Percentiles rank a stretch among this genome's conserved stretches.
These are phyloP conservation scores for Xylocampa areola DNA, from an alignment of 2,888 invertebrate genomes.

Conservation along the genomic window DNA sequence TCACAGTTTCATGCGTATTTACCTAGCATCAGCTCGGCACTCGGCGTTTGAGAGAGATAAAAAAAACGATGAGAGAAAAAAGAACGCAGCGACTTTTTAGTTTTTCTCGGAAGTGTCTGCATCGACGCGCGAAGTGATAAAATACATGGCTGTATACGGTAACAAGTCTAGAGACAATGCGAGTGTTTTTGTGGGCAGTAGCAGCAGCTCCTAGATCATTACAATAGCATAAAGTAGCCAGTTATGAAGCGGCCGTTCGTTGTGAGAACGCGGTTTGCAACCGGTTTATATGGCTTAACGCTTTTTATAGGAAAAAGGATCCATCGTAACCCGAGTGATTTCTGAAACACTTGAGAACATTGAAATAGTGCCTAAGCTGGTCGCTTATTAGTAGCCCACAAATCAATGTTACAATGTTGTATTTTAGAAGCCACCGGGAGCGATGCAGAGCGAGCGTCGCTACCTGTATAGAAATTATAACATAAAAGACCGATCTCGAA, in stretches of 20 bases:
- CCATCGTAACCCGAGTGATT: conserved; percentile 70
- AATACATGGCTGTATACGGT: conserved; percentile 72
- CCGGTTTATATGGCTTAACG: conserved; percentile 81
- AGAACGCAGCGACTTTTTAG: conserved; percentile 56
- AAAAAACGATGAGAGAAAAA: conserved; percentile 51
- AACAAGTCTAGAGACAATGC: conserved; percentile 84
- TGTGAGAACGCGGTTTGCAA: conserved; percentile 77
- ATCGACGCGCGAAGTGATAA: conserved; percentile 79
- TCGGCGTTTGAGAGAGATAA: conserved; percentile 48
- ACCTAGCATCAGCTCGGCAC: conserved; percentile 56
- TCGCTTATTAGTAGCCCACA: conserved; percentile 49
- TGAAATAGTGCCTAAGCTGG: conserved; percentile 55
- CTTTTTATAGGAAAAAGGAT: conserved; percentile 81
- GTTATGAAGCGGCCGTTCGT: conserved; percentile 82
- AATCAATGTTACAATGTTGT: conserved; percentile 51
- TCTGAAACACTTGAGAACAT: conserved; percentile 65
- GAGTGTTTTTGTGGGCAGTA: conserved; percentile 79
- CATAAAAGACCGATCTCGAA: conserved; percentile 81
- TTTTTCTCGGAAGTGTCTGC: conserved; percentile 75
- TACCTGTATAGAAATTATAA: conserved; percentile 74
- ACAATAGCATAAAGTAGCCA: conserved; percentile 88
- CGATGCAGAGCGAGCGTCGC: conserved; percentile 51
- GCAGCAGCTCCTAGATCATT: conserved; percentile 85
- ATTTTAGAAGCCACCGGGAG: conserved; percentile 59
- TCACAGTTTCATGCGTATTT: conserved; percentile 61